Base-by-base conservation (phyloP, 1,140 invertebrate genomes). In the Atta texana region DNA sequence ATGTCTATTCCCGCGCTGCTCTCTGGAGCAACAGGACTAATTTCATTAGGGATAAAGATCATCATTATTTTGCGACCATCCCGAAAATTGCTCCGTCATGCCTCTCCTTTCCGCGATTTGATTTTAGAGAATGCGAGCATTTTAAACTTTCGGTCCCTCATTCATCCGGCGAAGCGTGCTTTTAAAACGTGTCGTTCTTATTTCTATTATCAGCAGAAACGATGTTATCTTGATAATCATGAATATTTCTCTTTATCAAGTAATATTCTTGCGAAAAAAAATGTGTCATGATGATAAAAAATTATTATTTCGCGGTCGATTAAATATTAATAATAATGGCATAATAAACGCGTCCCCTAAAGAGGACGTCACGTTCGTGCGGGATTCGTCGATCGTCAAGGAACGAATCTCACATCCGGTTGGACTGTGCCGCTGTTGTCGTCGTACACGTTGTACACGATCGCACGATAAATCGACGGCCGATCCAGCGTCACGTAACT, bases 31-130 rank as follows among this genome's bases (percentile, higher is more conserved):
- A 90, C 91, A 91, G 89, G 87, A 92, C 93, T 94, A 94, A 94
- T 94, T 94, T 94, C 93, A 94, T 94, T 94, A 94, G 93, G 92
- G 93, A 94, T 94, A 94, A 94, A 94, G 93, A 94, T 94, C 92
- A 93, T 94, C 88, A 94, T 94, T 94, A 94, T 92, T 92, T 92
- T 71, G 92, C 92, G 92, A 93, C 91, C 92, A 85, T 93, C 91
- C 89, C 90, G 89, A 92, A 92, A 93, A 93, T 93, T 93, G 89
- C 81, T 18, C 31, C 68, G 85, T 78, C 89, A 78, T 85, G 89
- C 89, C 89, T 90, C 89, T 90, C 59, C 39, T 90, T 87, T 90
- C 75, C 87, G 85, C 90, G 89, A 85, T 91, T 81, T 80, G 85
- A 61, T 81, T 80, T 74, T 81, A 49, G 61, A 61, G 74, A 75